These are phyloP conservation scores for Ancistrus triradiatus DNA, from an alignment of 2,113 vertebrate genomes.

Conservation along the genomic window DNA sequence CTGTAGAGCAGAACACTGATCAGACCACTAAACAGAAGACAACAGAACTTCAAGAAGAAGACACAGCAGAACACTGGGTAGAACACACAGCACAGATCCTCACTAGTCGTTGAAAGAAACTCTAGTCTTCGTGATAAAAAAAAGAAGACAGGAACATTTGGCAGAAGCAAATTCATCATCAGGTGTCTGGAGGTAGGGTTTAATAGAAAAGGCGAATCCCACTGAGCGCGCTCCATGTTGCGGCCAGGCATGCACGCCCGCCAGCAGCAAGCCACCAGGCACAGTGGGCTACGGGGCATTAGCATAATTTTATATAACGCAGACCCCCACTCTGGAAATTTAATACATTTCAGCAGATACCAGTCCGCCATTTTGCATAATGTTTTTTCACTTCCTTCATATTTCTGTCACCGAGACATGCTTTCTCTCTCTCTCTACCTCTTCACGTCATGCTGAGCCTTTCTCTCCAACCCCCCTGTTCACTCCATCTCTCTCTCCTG, in stretches of 20 bases:
- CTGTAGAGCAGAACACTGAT: too few species aligned
- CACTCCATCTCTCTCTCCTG: conserved; percentile 40
- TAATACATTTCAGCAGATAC: conserved; percentile 97
- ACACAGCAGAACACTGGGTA: too few species aligned
- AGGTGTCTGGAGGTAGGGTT: conserved; percentile 99
- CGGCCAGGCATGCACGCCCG: conserved; percentile 96
- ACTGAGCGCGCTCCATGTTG: conserved; percentile 91
- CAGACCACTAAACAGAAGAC: too few species aligned
- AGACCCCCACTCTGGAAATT: conserved; percentile 94
- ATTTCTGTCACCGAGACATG: conserved; percentile 50
- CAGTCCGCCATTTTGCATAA: conserved; percentile 98
- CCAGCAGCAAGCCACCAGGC: conserved; percentile 96
- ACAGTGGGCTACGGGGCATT: conserved; percentile 96
- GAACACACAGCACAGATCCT: conserved; percentile 89
- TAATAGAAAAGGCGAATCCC: conserved; percentile 99
- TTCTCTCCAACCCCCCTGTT: conserved; percentile 14
- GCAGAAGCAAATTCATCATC: conserved; percentile 99
- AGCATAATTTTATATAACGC: conserved; percentile 99
- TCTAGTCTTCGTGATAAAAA: conserved; percentile 78
- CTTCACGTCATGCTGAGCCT: conserved; percentile 14
- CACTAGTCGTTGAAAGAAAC: conserved; percentile 98
- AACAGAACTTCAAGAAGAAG: too few species aligned
- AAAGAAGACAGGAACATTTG: conserved; percentile 83
- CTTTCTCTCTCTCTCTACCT: conserved; percentile 43
- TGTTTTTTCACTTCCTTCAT: conserved; percentile 67